phyloP scores from a whole-genome alignment of 1,140 invertebrate species.

The Ylistrum balloti region DNA sequence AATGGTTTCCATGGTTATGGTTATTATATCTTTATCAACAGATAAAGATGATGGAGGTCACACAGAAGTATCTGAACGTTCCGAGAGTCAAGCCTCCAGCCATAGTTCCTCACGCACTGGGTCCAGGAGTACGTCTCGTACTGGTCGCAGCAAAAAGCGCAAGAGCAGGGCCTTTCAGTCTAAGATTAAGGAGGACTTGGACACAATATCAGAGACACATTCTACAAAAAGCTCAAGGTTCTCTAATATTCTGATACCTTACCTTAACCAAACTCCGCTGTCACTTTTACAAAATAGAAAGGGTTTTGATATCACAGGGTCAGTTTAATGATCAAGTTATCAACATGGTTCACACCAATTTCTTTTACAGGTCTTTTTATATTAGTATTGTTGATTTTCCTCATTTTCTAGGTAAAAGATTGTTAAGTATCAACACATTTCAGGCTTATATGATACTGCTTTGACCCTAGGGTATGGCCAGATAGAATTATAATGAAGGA shows the following conservation, averaged over 20 bases:
- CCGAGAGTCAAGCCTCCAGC: conserved; percentile 72
- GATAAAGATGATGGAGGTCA: conserved; percentile 69
- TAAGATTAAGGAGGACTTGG: conserved; percentile 70
- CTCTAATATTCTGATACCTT: background rate
- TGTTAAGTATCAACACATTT: no score
- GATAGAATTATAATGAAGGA: no score
- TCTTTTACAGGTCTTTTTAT: no score
- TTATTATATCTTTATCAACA: conserved; percentile 46
- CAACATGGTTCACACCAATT: background rate
- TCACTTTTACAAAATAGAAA: background rate
- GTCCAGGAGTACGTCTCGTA: conserved; percentile 47
- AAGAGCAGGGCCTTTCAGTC: conserved; percentile 41
- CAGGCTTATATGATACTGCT: no score
- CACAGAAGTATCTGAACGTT: conserved; percentile 61
- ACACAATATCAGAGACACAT: conserved; percentile 53
- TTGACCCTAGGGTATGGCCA: no score
- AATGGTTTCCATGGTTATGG: conserved; percentile 16
- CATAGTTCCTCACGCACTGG: conserved; percentile 70
- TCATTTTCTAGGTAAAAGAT: no score
- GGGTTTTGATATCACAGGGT: background rate
- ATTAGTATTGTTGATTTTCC: no score
- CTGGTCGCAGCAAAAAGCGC: conserved; percentile 63
- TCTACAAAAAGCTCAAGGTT: conserved; percentile 58
- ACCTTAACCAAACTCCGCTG: background rate
- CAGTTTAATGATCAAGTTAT: background rate